Conservation (phyloP, 1,140 invertebrate genomes). For the Drosophila nikananu region DNA sequence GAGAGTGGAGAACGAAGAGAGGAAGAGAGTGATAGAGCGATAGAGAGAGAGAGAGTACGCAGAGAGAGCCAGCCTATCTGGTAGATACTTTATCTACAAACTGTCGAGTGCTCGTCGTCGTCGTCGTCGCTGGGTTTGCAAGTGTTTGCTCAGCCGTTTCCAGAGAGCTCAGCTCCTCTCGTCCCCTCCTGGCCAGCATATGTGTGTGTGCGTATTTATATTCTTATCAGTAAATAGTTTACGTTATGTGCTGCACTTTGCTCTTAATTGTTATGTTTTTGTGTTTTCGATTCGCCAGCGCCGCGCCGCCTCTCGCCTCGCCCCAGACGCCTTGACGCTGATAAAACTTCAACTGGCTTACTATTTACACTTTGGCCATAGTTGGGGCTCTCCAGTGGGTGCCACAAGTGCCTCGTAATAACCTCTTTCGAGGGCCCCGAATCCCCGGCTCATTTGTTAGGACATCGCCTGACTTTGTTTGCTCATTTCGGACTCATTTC, state of each 20-base stretch:
- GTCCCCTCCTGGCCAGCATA: neutral
- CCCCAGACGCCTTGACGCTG: slow-evolving; percentile 48
- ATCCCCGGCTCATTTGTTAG: slow-evolving; percentile 47
- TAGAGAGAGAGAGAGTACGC: slow-evolving; percentile 14
- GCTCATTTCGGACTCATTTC: slow-evolving; percentile 57
- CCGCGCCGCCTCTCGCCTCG: neutral
- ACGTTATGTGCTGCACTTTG: slow-evolving; percentile 61
- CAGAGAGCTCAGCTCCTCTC: slow-evolving; percentile 10
- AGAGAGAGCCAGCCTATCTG: slow-evolving; percentile 42
- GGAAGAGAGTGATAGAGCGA: neutral
- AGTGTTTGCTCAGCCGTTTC: slow-evolving; percentile 79
- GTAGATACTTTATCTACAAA: slow-evolving; percentile 74
- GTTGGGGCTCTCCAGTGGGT: slow-evolving; percentile 7
- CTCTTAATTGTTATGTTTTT: slow-evolving; percentile 59
- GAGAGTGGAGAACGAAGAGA: neutral
- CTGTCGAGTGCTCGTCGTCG: slow-evolving; percentile 44
- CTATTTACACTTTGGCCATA: slow-evolving; percentile 8
- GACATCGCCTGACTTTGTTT: slow-evolving; percentile 46
- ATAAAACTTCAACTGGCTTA: slow-evolving; percentile 31
- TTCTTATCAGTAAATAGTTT: slow-evolving; percentile 82
- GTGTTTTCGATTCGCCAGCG: slow-evolving; percentile 18
- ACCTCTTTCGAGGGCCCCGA: slow-evolving; percentile 24
- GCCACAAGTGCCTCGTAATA: slow-evolving; percentile 44
- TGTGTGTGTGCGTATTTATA: slow-evolving; percentile 29
- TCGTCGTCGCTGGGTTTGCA: slow-evolving; percentile 50